Conservation (phyloP, 2,888 invertebrate genomes). For the Polia nebulosa region DNA sequence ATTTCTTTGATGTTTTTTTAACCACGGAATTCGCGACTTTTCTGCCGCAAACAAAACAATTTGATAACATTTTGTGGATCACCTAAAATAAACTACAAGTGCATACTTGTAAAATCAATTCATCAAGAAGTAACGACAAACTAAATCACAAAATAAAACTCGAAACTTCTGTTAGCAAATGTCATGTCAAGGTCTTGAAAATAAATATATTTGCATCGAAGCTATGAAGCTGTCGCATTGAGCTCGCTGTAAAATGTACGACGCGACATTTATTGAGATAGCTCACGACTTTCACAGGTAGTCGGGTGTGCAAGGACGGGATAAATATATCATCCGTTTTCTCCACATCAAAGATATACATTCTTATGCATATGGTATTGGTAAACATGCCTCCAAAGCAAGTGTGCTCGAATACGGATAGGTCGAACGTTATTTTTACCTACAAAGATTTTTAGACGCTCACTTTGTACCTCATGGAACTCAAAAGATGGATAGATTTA, state of each 20-base stretch:
- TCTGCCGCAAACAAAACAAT: background rate
- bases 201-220: conserved; percentile 36
- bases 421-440: too few relatives aligned
- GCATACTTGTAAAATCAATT: background rate
- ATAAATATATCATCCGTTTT: conserved; percentile 5
- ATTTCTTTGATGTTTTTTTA: too few relatives aligned
- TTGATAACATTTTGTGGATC: background rate
- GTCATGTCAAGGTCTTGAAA: conserved; percentile 21
- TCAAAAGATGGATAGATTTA: too few relatives aligned
- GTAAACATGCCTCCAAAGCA: too few relatives aligned
- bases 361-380: conserved; percentile 21
- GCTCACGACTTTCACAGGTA: conserved; percentile 4
- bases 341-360: conserved; percentile 36
- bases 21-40: too few relatives aligned
- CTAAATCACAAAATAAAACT: background rate
- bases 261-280: conserved; percentile 52
- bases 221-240: conserved; percentile 24
- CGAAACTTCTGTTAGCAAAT: conserved; percentile 7
- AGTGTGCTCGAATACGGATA: too few relatives aligned
- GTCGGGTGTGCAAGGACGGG: background rate
- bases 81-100: too few relatives aligned
- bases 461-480: too few relatives aligned
- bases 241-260: conserved; percentile 45
- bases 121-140: background rate
- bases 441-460: too few relatives aligned